Conservation (phyloP, 1,140 invertebrate species). For the Thereuonema tuberculata region DNA sequence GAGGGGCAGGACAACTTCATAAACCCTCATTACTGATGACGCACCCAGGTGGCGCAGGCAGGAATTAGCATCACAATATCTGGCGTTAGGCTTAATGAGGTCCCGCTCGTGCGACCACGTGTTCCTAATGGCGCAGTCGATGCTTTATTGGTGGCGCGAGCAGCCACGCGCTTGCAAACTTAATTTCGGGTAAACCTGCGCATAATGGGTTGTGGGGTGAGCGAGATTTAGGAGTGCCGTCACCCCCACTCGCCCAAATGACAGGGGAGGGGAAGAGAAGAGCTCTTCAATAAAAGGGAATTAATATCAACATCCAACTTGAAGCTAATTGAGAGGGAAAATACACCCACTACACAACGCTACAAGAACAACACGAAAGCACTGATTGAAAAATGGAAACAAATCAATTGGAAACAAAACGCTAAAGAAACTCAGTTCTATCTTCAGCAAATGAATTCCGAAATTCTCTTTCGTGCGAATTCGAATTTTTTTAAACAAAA, state of each 20-base stretch:
- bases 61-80: constrained; percentile 6
- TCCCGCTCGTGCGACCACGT: background rate
- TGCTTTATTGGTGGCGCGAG: background rate
- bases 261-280: too few species aligned
- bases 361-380: too few species aligned
- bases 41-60: background rate
- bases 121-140: background rate
- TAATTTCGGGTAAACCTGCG: background rate
- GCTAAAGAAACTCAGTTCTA: too few species aligned
- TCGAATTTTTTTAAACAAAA: too few species aligned
- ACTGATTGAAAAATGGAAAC: too few species aligned
- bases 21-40: background rate
- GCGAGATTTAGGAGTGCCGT: background rate
- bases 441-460: too few species aligned
- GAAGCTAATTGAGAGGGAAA: too few species aligned
- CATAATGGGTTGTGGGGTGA: background rate
- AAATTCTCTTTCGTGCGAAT: too few species aligned
- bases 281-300: too few species aligned
- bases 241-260: background rate
- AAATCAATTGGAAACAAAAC: too few species aligned
- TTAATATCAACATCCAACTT: too few species aligned
- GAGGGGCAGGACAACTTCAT: background rate
- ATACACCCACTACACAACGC: too few species aligned
- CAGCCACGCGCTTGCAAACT: background rate
- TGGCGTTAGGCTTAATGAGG: background rate